These are phyloP conservation scores for Oophaga sylvatica DNA, from an alignment of 2,797 vertebrate species.

Conservation along the genomic window DNA sequence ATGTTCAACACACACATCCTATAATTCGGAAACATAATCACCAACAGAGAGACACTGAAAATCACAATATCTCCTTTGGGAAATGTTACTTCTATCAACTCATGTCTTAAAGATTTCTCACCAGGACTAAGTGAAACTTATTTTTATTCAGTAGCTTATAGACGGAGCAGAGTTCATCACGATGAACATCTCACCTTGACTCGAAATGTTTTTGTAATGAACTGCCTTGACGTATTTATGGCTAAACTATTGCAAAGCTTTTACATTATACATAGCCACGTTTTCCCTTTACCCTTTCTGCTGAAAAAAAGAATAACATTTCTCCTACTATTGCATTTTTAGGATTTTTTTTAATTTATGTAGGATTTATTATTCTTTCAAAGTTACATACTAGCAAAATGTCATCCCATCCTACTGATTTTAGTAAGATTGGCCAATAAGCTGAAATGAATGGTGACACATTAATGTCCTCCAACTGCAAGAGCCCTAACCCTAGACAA, in stretches of 20 bases:
- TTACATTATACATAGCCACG: neutral
- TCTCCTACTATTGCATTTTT: neutral
- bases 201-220: neutral
- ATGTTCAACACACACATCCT: neutral
- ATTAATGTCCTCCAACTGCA: neutral
- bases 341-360: neutral
- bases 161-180: neutral
- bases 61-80: neutral
- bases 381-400: neutral
- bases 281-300: neutral
- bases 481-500: neutral
- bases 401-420: neutral
- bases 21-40: neutral
- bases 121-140: neutral
- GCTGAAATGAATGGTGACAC: neutral
- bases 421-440: neutral
- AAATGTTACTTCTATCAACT: conserved; percentile 1
- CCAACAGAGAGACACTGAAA: neutral
- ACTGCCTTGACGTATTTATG: neutral
- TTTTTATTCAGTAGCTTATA: neutral
- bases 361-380: neutral
- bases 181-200: neutral
- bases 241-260: neutral
- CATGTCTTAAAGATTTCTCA: neutral
- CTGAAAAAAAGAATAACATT: neutral